Evolutionary conservation across 2,888 invertebrate species (phyloP), one percentile per base, ranked within the genome.

Genomic region (Tineola bisselliella): DNA sequence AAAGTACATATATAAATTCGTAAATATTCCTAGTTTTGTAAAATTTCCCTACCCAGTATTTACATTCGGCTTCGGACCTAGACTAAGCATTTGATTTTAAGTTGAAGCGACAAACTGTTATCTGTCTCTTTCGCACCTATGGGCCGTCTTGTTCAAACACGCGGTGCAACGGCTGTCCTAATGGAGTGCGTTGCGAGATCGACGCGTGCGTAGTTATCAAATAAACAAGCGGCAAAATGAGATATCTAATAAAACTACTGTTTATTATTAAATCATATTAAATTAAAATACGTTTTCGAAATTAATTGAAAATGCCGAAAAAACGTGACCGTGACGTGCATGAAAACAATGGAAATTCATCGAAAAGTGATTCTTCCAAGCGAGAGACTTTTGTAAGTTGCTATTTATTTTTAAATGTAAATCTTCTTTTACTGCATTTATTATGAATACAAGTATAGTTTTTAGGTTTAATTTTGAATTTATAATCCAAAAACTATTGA

Each of bases 371-470:
- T 10, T 72, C 70, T 43, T 60, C 66, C 30, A 62, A 56, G 12
- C 71, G 69, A 43, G 68, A 72, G 30, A 66, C 68, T 8, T 70
- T 70, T 63, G 74, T 75, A 64, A 73, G 74, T 71, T 63, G 44
- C 3, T 60, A 3, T 4, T 52, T 52, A 6, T 38, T 38, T 48
- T 44, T 12, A 44, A 44, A 44, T 44, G 6, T 44, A 8, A 18
- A n/a, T 48, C 6, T 48, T 25, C 6, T 2, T 25, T 25, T 25
- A 25, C 2, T 25, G 25, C 6, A 25, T 25, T n/a, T n/a, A n/a
- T n/a, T n/a, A n/a, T n/a, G n/a, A n/a, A n/a, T n/a, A n/a, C n/a
- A n/a, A n/a, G n/a, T n/a, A n/a, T n/a, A n/a, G n/a, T n/a, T n/a
- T n/a, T n/a, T n/a, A n/a, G n/a, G n/a, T n/a, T n/a, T n/a, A n/a